Evolutionary conservation across 1,140 invertebrate species (phyloP), one percentile per base, ranked within the genome.

Genomic region (Papilio dardanus): DNA sequence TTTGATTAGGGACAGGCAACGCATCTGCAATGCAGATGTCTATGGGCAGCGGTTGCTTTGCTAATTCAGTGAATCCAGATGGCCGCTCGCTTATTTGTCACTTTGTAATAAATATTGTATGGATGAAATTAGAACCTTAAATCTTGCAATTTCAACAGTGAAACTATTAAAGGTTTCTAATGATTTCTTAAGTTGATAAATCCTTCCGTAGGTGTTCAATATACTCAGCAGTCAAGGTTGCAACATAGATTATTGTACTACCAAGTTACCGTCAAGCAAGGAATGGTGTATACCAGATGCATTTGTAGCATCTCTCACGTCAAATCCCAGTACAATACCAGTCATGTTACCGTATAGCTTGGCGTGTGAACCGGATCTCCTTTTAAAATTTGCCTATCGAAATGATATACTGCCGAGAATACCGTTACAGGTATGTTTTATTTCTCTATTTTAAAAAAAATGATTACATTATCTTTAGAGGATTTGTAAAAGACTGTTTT

Each of bases 221-320:
- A 88, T 94, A 81, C 82, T 94, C 6, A 77, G 85, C 42, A 81
- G 89, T 16, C 86, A 92, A 77, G 90, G 86, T 16, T 93, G 91
- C 71, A 87, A 94, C 82, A 87, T 93, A n/a, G 93, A 94, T 78
- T 93, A 93, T 76, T 88, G 88, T 75, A 87, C 86, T 80, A 67
- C 77, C 58, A 30, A n/a, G 7, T 21, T 74, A 58, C 74, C 75
- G 50, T 31, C 35, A 14, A 50, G 74, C 19, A 77, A 75, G 74
- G 79, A 82, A 2, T 79, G 75, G 6, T 80, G 79, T 71, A 78
- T 93, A 40, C 91, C 92, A 3, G 93, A 94, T 88, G 91, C 87
- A 58, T 89, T 94, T 40, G 65, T 90, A 7, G 88, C 89, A 40
- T 90, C 92, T 0, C 50, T 93, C 5, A 83, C 86, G 66, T 81